Evolutionary conservation across 2,113 vertebrate species (phyloP).

Genomic region (Dipodomys stephensi): DNA sequence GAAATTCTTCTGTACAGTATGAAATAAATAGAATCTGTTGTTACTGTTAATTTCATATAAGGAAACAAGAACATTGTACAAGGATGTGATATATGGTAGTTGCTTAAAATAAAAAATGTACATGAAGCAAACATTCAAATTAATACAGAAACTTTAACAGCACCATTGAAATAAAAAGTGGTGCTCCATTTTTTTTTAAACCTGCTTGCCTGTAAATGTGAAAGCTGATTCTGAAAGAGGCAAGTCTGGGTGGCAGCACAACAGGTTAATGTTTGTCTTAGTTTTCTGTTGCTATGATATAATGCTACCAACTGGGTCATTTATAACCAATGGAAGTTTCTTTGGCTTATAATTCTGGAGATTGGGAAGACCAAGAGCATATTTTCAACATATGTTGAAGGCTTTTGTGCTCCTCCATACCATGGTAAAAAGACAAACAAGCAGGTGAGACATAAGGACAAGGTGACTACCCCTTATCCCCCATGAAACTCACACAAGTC

Average conservation of each 20-base stretch:
- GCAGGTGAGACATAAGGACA: neutral
- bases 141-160: neutral
- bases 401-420: neutral
- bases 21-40: neutral
- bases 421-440: neutral
- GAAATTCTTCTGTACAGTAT: neutral
- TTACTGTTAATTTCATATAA: neutral
- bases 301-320: neutral
- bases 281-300: neutral
- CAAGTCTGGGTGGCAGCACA: neutral
- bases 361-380: neutral
- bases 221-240: neutral
- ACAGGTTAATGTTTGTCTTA: neutral
- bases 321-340: neutral
- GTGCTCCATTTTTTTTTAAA: neutral
- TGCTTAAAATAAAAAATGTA: conserved; percentile 23
- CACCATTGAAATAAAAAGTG: neutral
- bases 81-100: neutral
- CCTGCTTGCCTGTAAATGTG: neutral
- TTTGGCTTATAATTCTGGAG: neutral
- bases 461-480: too few relatives aligned
- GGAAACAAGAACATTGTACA: conserved; percentile 21
- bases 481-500: neutral
- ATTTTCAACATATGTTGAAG: neutral
- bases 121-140: neutral